These are phyloP conservation scores for Distichodus sexfasciatus DNA, from an alignment of 2,797 vertebrate genomes.

Conservation along the genomic window DNA sequence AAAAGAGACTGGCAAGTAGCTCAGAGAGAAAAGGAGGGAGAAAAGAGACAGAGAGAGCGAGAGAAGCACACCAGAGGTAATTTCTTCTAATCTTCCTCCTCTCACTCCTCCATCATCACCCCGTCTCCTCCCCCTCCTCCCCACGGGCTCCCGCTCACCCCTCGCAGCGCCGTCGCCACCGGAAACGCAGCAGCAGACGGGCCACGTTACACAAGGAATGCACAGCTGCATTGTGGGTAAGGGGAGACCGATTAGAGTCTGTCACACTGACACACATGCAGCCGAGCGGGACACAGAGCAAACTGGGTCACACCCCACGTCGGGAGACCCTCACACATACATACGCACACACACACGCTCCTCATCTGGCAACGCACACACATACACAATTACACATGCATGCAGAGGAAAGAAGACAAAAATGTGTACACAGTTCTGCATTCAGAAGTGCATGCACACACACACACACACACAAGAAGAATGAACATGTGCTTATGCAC, in stretches of 20 bases:
- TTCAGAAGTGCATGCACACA: background rate
- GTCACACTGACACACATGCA: slow-evolving; percentile 35
- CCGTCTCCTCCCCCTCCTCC: too few relatives aligned
- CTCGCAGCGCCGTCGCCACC: too few relatives aligned
- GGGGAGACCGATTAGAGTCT: slow-evolving; percentile 3
- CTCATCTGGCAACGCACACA: background rate
- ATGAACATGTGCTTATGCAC: background rate
- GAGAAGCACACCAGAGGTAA: too few relatives aligned
- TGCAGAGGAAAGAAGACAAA: too few relatives aligned
- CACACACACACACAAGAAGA: too few relatives aligned
- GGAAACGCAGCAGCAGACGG: background rate
- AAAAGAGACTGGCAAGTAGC: background rate
- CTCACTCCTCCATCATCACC: too few relatives aligned
- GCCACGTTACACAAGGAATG: background rate
- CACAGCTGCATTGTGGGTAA: background rate
- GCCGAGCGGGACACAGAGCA: background rate
- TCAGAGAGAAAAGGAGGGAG: background rate
- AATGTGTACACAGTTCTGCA: too few relatives aligned
- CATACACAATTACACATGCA: background rate
- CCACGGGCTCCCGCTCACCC: too few relatives aligned
- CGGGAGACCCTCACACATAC: slow-evolving; percentile 1
- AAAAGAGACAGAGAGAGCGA: too few relatives aligned
- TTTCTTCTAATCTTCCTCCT: too few relatives aligned
- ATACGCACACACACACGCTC: background rate
- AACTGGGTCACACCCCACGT: slow-evolving; percentile 40